Conservation (phyloP, 2,797 vertebrate species). For the Malurus splendens region DNA sequence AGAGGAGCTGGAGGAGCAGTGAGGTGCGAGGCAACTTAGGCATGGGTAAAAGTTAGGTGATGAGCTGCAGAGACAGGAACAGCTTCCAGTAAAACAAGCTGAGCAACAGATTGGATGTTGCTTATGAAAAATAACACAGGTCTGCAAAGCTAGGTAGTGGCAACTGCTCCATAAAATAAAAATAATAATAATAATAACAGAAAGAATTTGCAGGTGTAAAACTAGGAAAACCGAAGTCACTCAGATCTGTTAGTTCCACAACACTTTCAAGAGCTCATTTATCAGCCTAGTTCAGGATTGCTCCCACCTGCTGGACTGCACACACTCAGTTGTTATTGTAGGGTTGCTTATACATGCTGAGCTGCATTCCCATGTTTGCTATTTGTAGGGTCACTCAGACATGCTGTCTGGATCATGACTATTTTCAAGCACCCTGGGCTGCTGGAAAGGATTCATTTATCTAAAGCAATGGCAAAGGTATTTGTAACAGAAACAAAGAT, state of each 20-base stretch:
- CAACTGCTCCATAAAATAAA: neutral
- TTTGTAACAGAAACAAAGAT: slow-evolving; percentile 37
- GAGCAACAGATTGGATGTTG: neutral
- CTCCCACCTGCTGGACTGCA: slow-evolving; percentile 23
- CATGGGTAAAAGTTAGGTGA: neutral
- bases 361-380: slow-evolving; percentile 21
- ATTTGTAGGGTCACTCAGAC: slow-evolving; percentile 51
- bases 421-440: slow-evolving; percentile 43
- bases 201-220: neutral
- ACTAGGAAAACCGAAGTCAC: neutral
- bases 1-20: neutral
- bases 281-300: neutral
- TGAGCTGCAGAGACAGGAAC: neutral
- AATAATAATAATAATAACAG: neutral
- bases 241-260: neutral
- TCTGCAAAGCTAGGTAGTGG: neutral
- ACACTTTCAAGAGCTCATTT: slow-evolving; percentile 8
- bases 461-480: slow-evolving; percentile 29
- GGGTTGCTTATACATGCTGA: slow-evolving; percentile 38
- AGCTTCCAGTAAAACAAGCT: slow-evolving; percentile 18
- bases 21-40: neutral
- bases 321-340: slow-evolving; percentile 9
- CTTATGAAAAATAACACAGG: neutral
- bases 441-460: slow-evolving; percentile 51
- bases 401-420: slow-evolving; percentile 46